Evolutionary conservation across 2,797 vertebrate genomes (phyloP).

Genomic region (Eulemur rubriventer): DNA sequence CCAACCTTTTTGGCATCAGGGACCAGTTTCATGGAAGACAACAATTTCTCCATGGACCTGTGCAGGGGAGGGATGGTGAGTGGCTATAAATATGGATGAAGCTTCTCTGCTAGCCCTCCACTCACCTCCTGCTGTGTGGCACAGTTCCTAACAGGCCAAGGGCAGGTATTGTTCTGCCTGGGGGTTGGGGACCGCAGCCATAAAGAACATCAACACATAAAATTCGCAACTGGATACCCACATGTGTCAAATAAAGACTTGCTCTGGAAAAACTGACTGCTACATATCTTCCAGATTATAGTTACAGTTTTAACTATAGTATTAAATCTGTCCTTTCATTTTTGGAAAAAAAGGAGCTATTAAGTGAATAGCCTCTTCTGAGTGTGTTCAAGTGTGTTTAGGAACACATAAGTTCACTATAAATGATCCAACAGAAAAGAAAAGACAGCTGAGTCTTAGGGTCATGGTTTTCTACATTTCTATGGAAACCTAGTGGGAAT

Average conservation of each 20-base stretch:
- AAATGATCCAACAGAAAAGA: slow-evolving; percentile 75
- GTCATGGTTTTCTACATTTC: slow-evolving; percentile 71
- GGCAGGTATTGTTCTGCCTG: too few species aligned
- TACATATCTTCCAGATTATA: slow-evolving; percentile 1
- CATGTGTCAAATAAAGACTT: slow-evolving; percentile 19
- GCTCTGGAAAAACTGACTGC: slow-evolving; percentile 43
- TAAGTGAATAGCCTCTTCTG: slow-evolving; percentile 65
- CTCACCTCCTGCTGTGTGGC: too few species aligned
- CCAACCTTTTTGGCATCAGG: too few species aligned
- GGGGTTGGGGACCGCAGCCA: not conserved
- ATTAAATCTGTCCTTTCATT: slow-evolving; percentile 61
- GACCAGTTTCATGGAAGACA: too few species aligned
- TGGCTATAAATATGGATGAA: too few species aligned
- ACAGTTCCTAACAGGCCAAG: too few species aligned
- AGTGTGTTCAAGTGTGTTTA: slow-evolving; percentile 70
- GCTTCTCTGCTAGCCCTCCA: too few species aligned
- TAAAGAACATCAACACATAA: not conserved
- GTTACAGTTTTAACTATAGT: slow-evolving; percentile 29
- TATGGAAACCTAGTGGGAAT: slow-evolving; percentile 75
- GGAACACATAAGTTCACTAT: slow-evolving; percentile 71
- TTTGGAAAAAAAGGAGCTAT: slow-evolving; percentile 72
- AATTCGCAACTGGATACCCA: not conserved
- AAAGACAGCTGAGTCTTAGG: slow-evolving; percentile 64
- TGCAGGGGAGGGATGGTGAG: too few species aligned
- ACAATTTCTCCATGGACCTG: too few species aligned